Evolutionary conservation across 2,797 vertebrate genomes (phyloP).

Genomic region (Linurgus olivaceus): DNA sequence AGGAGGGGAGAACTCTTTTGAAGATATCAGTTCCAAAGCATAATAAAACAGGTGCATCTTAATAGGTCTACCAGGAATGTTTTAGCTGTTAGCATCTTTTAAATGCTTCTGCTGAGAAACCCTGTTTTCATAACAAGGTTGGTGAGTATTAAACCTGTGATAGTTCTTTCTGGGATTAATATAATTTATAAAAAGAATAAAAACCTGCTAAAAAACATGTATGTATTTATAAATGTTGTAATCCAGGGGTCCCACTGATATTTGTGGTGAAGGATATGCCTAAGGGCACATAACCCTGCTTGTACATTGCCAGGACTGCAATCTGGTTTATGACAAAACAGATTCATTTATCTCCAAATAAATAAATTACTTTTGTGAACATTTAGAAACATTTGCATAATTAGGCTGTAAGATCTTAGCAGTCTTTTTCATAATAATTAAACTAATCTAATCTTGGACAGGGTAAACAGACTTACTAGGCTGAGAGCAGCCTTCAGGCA

Average conservation of each 20-base stretch:
- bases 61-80: conserved; percentile 79
- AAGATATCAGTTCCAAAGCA: conserved; percentile 63
- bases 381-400: conserved; percentile 98
- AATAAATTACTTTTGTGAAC: conserved; percentile 97
- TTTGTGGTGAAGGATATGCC: conserved; percentile 88
- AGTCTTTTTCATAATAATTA: conserved; percentile 97
- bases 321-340: conserved; percentile 93
- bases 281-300: conserved; percentile 86
- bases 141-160: conserved; percentile 79
- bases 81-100: conserved; percentile 78
- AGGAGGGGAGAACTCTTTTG: conserved; percentile 38
- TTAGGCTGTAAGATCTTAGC: conserved; percentile 95
- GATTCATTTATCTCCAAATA: conserved; percentile 94
- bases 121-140: conserved; percentile 81
- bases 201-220: conserved; percentile 85
- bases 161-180: conserved; percentile 76
- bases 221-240: conserved; percentile 91
- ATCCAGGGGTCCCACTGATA: conserved; percentile 92
- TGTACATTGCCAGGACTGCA: conserved; percentile 84
- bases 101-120: conserved; percentile 78
- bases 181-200: conserved; percentile 79
- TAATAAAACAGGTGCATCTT: conserved; percentile 80
- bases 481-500: conserved; percentile 92
- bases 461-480: conserved; percentile 96
- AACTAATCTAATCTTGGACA: conserved; percentile 98